Base-by-base conservation (phyloP, 92 coral and sea anemone species). In the Chrysogorgia sp. region DNA sequence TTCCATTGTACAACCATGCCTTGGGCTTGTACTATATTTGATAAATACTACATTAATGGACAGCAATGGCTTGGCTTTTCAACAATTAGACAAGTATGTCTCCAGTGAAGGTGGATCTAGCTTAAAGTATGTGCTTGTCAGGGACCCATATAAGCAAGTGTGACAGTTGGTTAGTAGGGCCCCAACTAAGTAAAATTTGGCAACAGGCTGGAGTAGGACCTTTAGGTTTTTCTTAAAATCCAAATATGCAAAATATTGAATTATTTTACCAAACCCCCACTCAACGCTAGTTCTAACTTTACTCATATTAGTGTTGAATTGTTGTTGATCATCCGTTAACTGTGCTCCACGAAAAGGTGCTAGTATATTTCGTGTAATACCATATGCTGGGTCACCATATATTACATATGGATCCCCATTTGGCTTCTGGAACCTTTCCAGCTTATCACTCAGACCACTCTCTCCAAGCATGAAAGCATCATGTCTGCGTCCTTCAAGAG, bases 241-340 rank as follows among this genome's bases (percentile, higher is more conserved):
- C 23, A 88, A 65, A 85, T 41, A 89, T 2, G 90, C 88, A 71
- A 86, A 81, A 23, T 81, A 15, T 57, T 77, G 82, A 37, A 52
- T 59, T 26, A 89, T 85, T 55, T 89, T 89, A 17, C 93, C 90
- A 86, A 89, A 89, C 33, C 88, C 90, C 93, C 93, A 89, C 64
- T 86, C 86, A 25, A 89, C 90, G 1, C 65, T 40, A 34, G 55
- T 67, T n/a, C 92, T 58, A 3, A 89, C 81, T 76, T 86, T 90
- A 68, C 94, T 86, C 90, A 90, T 90, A 15, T 40, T 47, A 13
- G 49, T 89, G 40, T 89, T 89, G 34, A 86, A 89, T 26, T 34
- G 77, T 32, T 79, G 81, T 32, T 89, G 62, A 29, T 83, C 86
- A 33, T 41, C 78, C 9, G 90, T 89, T 37, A 89, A 43, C 0